phyloP scores from a whole-genome alignment of 1,140 invertebrate genomes.

The Zaprionus africanus region DNA sequence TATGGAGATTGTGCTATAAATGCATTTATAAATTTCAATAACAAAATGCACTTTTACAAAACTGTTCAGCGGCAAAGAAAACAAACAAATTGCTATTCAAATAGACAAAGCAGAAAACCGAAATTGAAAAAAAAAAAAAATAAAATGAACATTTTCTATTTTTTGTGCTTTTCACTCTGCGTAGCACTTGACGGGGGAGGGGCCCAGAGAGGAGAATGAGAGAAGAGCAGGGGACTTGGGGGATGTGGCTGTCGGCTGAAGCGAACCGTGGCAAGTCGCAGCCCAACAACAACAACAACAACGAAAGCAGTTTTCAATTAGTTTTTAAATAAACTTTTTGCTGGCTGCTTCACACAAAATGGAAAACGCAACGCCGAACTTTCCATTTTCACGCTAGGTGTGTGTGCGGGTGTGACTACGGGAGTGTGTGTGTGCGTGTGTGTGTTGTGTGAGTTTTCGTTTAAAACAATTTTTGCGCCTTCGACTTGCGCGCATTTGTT shows the following conservation, averaged over 20 bases:
- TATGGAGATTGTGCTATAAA: conserved; percentile 26
- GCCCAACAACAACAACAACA: conserved; percentile 9
- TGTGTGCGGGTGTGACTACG: conserved; percentile 20
- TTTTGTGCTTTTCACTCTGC: conserved; percentile 32
- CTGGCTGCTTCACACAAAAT: conserved; percentile 41
- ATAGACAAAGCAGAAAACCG: conserved; percentile 41
- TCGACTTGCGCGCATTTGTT: conserved; percentile 58
- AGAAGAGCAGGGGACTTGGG: neutral
- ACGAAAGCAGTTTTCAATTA: conserved; percentile 76
- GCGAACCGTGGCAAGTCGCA: conserved; percentile 27
- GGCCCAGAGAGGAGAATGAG: neutral
- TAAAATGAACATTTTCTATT: conserved; percentile 18
- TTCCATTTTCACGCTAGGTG: conserved; percentile 64
- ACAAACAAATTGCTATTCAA: conserved; percentile 71
- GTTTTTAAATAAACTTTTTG: conserved; percentile 78
- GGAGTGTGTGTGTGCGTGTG: conserved; percentile 19
- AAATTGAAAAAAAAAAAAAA: conserved; percentile 7
- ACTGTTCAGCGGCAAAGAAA: conserved; percentile 47
- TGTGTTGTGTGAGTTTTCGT: conserved; percentile 42
- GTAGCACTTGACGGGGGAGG: conserved; percentile 53
- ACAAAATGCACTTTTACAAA: conserved; percentile 75
- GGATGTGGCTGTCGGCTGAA: conserved; percentile 29
- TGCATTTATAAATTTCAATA: conserved; percentile 72
- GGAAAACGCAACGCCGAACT: conserved; percentile 49
- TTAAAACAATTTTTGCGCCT: conserved; percentile 57